Base-by-base conservation (phyloP, 1,140 invertebrate species). In the Drosophila pallidifrons region DNA sequence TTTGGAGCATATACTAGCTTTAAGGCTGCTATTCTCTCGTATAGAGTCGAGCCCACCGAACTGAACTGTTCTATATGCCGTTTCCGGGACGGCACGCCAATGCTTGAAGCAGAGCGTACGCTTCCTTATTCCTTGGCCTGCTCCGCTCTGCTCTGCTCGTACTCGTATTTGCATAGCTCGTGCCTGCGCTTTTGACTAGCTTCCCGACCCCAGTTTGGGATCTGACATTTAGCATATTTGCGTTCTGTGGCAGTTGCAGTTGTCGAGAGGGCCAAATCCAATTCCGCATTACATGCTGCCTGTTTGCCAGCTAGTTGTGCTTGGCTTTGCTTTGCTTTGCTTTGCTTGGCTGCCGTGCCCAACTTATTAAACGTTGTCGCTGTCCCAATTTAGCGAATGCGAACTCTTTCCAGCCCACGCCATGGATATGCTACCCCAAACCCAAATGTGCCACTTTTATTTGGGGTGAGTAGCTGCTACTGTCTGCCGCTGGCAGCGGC, bases 311-410 rank as follows among this genome's bases (percentile, higher is more conserved):
- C 7, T 32, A 25, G 20, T 8, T 38, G 7, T 2, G 35, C 35
- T 25, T 10, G 35, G 5, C 30, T 38, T 25, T 20, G 35, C 8
- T 35, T 35, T 10, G 8, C 30, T 32, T 32, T 20, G 20, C 30
- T 38, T 38, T 2, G 35, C 35, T 25, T 10, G 35, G 5, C 30
- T 38, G 77, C 83, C 77, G 81, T 77, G 85, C 85, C 77, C 82
- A 88, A 88, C 85, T 88, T 85, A 88, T 88, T 88, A 89, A 88
- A 88, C 81, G 77, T 88, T 88, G 85, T 85, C 85, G 83, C 85
- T 88, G 85, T 81, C 68, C 85, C 85, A 76, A 85, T 83, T 88
- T 85, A 81, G 41, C 77, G 65, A 89, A 77, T 87, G 83, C 83
- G 83, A 88, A 83, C 55, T 68, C 52, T 52, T 45, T 67, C 32